These are phyloP conservation scores for Theretra japonica DNA, from an alignment of 2,888 invertebrate genomes.

Conservation along the genomic window DNA sequence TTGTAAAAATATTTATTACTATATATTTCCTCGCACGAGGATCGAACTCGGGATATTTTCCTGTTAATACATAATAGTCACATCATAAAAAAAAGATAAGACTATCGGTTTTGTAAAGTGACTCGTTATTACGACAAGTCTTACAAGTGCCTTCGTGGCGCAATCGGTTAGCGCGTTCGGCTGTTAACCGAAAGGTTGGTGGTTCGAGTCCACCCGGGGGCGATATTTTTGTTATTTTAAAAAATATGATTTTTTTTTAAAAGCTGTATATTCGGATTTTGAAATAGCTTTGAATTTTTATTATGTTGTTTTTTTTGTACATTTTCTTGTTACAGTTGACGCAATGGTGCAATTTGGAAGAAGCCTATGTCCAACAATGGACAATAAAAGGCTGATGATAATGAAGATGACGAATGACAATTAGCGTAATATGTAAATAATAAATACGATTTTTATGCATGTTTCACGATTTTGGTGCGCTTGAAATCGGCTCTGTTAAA, in stretches of 20 bases:
- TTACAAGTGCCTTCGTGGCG: constrained; percentile 65
- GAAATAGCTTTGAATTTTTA: neutral
- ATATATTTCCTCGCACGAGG: too few species aligned
- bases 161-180: constrained; percentile 98
- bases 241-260: neutral
- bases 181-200: constrained; percentile 99
- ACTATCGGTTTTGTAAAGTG: neutral
- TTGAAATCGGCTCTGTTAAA: too few species aligned
- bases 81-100: neutral
- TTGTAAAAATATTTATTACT: too few species aligned
- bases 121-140: neutral
- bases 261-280: too few species aligned
- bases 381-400: too few species aligned
- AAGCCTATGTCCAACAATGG: too few species aligned
- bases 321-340: neutral
- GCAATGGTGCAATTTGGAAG: too few species aligned
- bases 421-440: too few species aligned
- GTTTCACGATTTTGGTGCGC: too few species aligned
- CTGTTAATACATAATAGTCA: neutral
- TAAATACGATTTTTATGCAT: too few species aligned
- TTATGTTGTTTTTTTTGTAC: neutral
- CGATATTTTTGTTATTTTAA: constrained; percentile 62
- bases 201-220: constrained; percentile 99
- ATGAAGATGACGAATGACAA: too few species aligned
- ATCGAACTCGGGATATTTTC: too few species aligned